Percentiles rank a stretch among this genome's conserved stretches.
Evolutionary conservation across 2,888 invertebrate genomes (phyloP).

Genomic region (Ceramica pisi): DNA sequence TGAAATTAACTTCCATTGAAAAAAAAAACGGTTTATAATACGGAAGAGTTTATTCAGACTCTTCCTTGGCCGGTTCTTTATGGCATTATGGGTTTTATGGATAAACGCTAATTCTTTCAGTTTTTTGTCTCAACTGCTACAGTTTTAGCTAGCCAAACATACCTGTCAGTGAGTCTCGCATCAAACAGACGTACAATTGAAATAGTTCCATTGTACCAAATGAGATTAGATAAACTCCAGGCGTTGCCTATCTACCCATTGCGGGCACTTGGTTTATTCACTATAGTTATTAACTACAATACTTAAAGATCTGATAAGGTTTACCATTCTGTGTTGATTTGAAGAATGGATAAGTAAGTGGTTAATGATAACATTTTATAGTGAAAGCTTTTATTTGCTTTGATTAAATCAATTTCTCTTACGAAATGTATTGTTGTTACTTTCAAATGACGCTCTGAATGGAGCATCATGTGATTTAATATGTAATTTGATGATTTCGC

Average conservation of each 20-base stretch:
- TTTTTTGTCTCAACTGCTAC: background rate
- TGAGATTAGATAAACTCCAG: conserved; percentile 68
- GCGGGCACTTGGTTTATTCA: conserved; percentile 47
- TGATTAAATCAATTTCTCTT: background rate
- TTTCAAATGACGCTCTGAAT: too few relatives aligned
- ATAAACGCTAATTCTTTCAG: too few relatives aligned
- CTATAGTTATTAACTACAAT: conserved; percentile 40
- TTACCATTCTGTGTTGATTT: conserved; percentile 38
- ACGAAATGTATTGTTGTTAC: background rate
- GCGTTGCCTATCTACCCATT: conserved; percentile 54
- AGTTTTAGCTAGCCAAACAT: conserved; percentile 5
- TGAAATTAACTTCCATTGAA: too few relatives aligned
- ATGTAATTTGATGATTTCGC: too few relatives aligned
- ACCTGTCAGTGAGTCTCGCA: conserved; percentile 18
- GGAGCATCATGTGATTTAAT: too few relatives aligned
- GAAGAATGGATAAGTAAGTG: conserved; percentile 18
- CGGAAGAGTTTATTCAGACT: too few relatives aligned
- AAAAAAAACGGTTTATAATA: too few relatives aligned
- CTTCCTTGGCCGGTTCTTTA: too few relatives aligned
- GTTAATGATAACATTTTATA: conserved; percentile 1
- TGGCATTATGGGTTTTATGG: too few relatives aligned
- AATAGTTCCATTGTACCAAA: conserved; percentile 70
- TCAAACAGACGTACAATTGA: conserved; percentile 65
- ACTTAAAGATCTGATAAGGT: conserved; percentile 41
- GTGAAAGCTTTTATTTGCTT: background rate